Percentiles rank a stretch among this genome's conserved stretches.
Conservation (phyloP, 2,113 vertebrate genomes). For the Sigmodon hispidus region DNA sequence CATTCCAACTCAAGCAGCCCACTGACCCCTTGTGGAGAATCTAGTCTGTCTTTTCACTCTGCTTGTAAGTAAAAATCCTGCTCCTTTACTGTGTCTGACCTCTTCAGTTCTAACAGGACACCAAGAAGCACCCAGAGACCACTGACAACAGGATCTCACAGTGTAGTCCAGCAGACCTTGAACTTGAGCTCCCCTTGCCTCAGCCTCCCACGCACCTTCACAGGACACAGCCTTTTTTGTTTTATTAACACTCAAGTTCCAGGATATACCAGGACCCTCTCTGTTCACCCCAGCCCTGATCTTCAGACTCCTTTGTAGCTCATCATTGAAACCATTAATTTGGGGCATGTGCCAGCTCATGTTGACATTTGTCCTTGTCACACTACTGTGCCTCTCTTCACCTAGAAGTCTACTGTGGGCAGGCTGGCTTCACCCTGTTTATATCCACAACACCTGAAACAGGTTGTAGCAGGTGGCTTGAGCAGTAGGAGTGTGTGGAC, state of each 20-base stretch:
- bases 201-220: neutral
- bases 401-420: neutral
- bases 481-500: neutral
- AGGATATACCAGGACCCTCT: neutral
- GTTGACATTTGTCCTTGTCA: neutral
- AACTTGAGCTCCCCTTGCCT: neutral
- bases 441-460: neutral
- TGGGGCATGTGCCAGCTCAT: neutral
- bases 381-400: too few relatives aligned
- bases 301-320: neutral
- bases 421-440: neutral
- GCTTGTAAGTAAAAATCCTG: neutral
- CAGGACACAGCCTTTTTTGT: neutral
- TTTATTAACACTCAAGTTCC: neutral
- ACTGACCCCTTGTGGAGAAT: neutral
- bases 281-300: neutral
- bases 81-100: too few relatives aligned
- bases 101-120: neutral
- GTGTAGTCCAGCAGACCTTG: neutral
- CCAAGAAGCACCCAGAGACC: neutral
- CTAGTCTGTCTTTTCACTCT: neutral
- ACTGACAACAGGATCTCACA: neutral
- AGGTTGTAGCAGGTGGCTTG: too few relatives aligned
- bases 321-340: accelerated
- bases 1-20: neutral